A percentile compares a stretch with the other conserved stretches of the same genome.
Evolutionary conservation across 2,888 invertebrate genomes (phyloP).

Genomic region (Ichneumoninae sp.): DNA sequence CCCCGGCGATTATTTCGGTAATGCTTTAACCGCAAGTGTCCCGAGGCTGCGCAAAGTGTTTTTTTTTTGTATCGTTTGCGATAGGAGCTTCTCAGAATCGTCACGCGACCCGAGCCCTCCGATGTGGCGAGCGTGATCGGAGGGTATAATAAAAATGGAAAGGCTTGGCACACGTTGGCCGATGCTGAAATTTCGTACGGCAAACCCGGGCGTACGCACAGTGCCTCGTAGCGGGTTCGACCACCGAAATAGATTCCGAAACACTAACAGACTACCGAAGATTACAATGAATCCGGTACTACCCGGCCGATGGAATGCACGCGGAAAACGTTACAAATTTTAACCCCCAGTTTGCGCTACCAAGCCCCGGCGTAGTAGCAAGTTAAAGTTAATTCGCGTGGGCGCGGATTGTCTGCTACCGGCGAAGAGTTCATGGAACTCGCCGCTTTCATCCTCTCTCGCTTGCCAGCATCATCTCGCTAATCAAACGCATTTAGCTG

Average conservation of each 20-base stretch:
- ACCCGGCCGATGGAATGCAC: slow-evolving; percentile 42
- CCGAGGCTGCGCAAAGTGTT: not conserved
- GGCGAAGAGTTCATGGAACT: slow-evolving; percentile 59
- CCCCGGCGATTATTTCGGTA: slow-evolving; percentile 57
- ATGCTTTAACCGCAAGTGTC: slow-evolving; percentile 33
- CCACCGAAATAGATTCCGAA: slow-evolving; percentile 61
- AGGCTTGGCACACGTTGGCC: slow-evolving; percentile 51
- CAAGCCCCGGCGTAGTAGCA: slow-evolving; percentile 19
- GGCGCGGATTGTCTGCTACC: slow-evolving; percentile 60
- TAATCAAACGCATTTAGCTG: slow-evolving; percentile 45
- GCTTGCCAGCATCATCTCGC: slow-evolving; percentile 44
- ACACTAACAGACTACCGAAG: slow-evolving; percentile 47
- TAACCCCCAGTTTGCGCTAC: slow-evolving; percentile 2
- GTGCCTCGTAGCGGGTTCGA: not conserved
- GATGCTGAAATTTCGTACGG: slow-evolving; percentile 42
- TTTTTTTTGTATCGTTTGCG: slow-evolving; percentile 18
- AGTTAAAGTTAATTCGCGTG: slow-evolving; percentile 63
- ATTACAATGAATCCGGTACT: slow-evolving; percentile 57
- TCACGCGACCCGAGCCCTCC: slow-evolving; percentile 32
- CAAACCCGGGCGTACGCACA: not conserved
- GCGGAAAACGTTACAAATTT: slow-evolving; percentile 28
- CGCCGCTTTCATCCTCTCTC: slow-evolving; percentile 46
- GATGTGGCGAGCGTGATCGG: not conserved
- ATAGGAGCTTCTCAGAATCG: slow-evolving; percentile 56
- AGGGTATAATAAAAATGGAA: slow-evolving; percentile 41